Evolutionary conservation across 2,888 invertebrate genomes (phyloP).

Genomic region (Lutraria lutraria): DNA sequence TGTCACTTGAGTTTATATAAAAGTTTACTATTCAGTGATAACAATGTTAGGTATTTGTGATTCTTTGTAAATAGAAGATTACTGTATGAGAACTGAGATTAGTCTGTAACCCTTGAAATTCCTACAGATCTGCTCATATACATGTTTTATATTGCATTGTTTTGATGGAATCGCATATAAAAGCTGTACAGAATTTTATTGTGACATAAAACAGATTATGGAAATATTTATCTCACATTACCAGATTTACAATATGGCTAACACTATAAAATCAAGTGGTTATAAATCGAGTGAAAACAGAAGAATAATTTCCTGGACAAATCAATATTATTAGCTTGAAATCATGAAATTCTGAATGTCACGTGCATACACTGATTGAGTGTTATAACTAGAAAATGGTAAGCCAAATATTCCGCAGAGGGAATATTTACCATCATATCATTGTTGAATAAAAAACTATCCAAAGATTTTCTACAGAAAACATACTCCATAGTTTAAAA

Average conservation of each 20-base stretch:
- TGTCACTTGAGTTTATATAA: slow-evolving; percentile 15
- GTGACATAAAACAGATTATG: neutral
- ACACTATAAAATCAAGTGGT: neutral
- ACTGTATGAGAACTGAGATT: neutral
- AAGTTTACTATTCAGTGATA: neutral
- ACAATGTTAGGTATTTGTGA: neutral
- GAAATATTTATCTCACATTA: neutral
- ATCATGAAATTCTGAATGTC: slow-evolving; percentile 1
- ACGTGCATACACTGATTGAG: neutral
- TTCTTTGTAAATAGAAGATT: neutral
- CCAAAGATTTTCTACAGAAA: too few relatives aligned
- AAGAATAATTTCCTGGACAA: neutral
- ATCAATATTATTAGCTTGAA: slow-evolving; percentile 16
- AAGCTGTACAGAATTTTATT: neutral
- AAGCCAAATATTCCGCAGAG: too few relatives aligned
- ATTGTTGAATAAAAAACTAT: too few relatives aligned
- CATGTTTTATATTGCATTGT: neutral
- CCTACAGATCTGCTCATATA: neutral
- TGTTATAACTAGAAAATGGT: too few relatives aligned
- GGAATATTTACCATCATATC: too few relatives aligned
- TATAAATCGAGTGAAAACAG: neutral
- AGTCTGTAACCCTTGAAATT: neutral
- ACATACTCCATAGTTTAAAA: too few relatives aligned
- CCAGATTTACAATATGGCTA: neutral
- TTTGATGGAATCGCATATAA: neutral